Conservation (phyloP, 2,797 vertebrate genomes). For the Apogon hyalosoma region DNA sequence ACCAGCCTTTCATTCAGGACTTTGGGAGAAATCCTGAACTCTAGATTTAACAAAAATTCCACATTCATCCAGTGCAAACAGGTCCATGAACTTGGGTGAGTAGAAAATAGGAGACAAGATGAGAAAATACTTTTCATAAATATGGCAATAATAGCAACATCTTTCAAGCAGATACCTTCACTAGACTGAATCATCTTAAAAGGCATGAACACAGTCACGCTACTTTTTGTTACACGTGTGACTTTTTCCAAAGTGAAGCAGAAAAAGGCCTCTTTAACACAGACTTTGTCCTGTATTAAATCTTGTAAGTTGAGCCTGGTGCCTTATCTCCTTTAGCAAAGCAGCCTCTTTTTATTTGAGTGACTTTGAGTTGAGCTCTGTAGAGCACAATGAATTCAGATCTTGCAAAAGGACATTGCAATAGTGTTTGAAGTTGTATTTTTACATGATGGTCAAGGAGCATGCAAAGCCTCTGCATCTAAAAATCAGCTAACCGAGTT, state of each 20-base stretch:
- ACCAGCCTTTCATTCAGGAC: slow-evolving; percentile 11
- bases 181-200: slow-evolving; percentile 29
- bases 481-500: slow-evolving; percentile 16
- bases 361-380: slow-evolving; percentile 25
- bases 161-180: slow-evolving; percentile 33
- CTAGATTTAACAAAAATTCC: slow-evolving; percentile 23
- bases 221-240: slow-evolving; percentile 13
- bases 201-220: slow-evolving; percentile 39
- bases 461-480: slow-evolving; percentile 44
- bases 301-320: slow-evolving; percentile 27
- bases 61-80: slow-evolving; percentile 43
- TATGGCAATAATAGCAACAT: slow-evolving; percentile 28
- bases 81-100: slow-evolving; percentile 7
- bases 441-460: slow-evolving; percentile 33
- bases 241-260: slow-evolving; percentile 24
- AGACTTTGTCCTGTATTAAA: slow-evolving; percentile 38
- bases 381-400: slow-evolving; percentile 24
- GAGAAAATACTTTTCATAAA: slow-evolving; percentile 28
- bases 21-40: slow-evolving; percentile 28
- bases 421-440: slow-evolving; percentile 27
- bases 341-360: slow-evolving; percentile 33
- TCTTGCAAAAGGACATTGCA: slow-evolving; percentile 31
- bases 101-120: slow-evolving; percentile 28
- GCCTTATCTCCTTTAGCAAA: slow-evolving; percentile 29
- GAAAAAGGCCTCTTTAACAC: slow-evolving; percentile 22